Conservation (phyloP, 2,888 invertebrate species). For the Uloborus plumipes region DNA sequence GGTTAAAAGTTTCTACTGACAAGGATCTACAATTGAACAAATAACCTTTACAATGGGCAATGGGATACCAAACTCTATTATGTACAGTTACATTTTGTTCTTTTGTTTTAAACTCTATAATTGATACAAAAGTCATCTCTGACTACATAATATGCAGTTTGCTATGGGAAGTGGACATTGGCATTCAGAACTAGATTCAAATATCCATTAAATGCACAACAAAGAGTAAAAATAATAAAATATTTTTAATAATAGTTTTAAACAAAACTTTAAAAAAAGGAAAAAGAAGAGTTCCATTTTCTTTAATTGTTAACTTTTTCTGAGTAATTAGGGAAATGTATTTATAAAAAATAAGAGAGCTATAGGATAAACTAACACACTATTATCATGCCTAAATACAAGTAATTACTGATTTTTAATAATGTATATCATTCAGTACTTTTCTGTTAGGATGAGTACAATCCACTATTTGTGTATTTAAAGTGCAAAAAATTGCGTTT, state of each 20-base stretch:
- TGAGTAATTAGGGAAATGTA: too few species aligned
- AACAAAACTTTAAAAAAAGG: too few species aligned
- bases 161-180: slow-evolving; percentile 41
- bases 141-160: slow-evolving; percentile 38
- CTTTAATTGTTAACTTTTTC: too few species aligned
- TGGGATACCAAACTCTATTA: slow-evolving; percentile 44
- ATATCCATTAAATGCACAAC: not conserved
- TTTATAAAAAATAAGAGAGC: too few species aligned
- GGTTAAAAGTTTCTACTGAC: slow-evolving; percentile 52
- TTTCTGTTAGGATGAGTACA: slow-evolving; percentile 18
- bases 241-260: too few species aligned
- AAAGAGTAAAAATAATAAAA: too few species aligned
- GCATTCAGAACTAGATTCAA: slow-evolving; percentile 14
- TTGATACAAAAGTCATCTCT: slow-evolving; percentile 39
- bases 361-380: too few species aligned
- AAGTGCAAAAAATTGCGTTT: slow-evolving; percentile 36
- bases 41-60: slow-evolving; percentile 46
- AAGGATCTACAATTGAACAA: slow-evolving; percentile 54
- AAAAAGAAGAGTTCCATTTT: too few species aligned
- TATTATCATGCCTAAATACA: too few species aligned
- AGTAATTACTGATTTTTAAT: too few species aligned
- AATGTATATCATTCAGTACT: slow-evolving; percentile 8
- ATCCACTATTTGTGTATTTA: slow-evolving; percentile 34
- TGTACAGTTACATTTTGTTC: slow-evolving; percentile 30
- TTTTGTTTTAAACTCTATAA: slow-evolving; percentile 21